Evolutionary conservation across 2,888 invertebrate species (phyloP), one percentile per base, ranked within the genome.

Genomic region (Pammene aurita): DNA sequence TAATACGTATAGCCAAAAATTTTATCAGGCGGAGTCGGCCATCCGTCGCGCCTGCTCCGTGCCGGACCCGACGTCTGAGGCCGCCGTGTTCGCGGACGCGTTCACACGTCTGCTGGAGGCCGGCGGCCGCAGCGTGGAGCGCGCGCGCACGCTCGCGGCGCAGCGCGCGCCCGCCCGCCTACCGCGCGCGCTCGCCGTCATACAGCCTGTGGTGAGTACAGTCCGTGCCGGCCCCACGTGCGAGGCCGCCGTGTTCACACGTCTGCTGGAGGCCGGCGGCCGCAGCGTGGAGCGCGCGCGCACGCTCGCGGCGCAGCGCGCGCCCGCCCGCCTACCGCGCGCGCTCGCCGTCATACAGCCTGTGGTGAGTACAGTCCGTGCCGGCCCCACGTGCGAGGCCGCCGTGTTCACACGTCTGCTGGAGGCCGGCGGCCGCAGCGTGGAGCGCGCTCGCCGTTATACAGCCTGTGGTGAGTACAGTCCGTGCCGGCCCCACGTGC

Each of bases 21-120:
- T 66, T 66, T 38, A 44, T 0, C 75, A 90, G 90, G 72, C 83
- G 13, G 90, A 89, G 55, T 75, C 52, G 0, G 62, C 69, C 4
- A 79, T 87, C 67, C 84, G 86, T 0, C 82, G 84, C 67, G 84
- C 83, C n/a, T 77, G 83, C 73, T 74, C 75, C 2, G 78, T 84
- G 14, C 46, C 77, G 1, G 68, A 81, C 71, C 76, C 74, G 66
- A 67, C 63, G 52, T 70, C 76, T 18, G 82, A 78, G 7, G 80
- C 78, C 48, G 85, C 87, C 0, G 87, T 86, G 78, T 87, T 80
- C 81, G 90, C 89, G 66, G 90, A 88, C 80, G 87, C 87, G 2
- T 67, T 88, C 38, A 89, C 90, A 9, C 84, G 88, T 54, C 82
- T 80, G 72, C 82, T 90, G 78, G 88, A 90, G 78, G 83, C 84